A percentile compares a stretch with the other conserved stretches of the same genome.
Evolutionary conservation across 2,888 invertebrate genomes (phyloP).

Genomic region (Chrysolina americana): DNA sequence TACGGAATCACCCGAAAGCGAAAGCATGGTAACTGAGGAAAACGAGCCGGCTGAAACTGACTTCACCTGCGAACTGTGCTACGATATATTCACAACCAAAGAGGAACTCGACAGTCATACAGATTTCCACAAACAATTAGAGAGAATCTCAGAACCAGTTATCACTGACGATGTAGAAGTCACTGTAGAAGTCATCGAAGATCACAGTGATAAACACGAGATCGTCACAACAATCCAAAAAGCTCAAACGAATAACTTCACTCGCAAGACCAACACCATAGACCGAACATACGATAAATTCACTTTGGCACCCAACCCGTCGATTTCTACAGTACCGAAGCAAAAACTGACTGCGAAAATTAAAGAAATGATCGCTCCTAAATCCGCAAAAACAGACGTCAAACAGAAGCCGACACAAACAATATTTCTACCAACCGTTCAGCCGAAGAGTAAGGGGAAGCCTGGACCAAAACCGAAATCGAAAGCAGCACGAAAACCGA

Average conservation of each 20-base stretch:
- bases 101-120: slow-evolving; percentile 55
- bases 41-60: slow-evolving; percentile 27
- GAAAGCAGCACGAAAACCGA: not conserved
- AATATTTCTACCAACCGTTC: slow-evolving; percentile 39
- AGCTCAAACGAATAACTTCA: not conserved
- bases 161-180: slow-evolving; percentile 30
- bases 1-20: not conserved
- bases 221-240: slow-evolving; percentile 42
- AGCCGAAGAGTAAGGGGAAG: slow-evolving; percentile 5
- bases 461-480: not conserved
- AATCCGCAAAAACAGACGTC: slow-evolving; percentile 17
- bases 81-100: slow-evolving; percentile 55
- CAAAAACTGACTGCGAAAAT: slow-evolving; percentile 41
- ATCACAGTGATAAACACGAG: slow-evolving; percentile 34
- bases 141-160: slow-evolving; percentile 27
- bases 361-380: slow-evolving; percentile 41
- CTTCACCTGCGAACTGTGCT: slow-evolving; percentile 63
- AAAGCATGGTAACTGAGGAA: not conserved
- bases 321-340: slow-evolving; percentile 8
- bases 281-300: slow-evolving; percentile 17
- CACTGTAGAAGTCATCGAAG: slow-evolving; percentile 40
- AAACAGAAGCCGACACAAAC: slow-evolving; percentile 42
- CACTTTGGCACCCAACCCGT: slow-evolving; percentile 3
- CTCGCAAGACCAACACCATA: slow-evolving; percentile 11
- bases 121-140: slow-evolving; percentile 49